phyloP scores from a whole-genome alignment of 2,888 invertebrate genomes.

The Rhingia campestris region DNA sequence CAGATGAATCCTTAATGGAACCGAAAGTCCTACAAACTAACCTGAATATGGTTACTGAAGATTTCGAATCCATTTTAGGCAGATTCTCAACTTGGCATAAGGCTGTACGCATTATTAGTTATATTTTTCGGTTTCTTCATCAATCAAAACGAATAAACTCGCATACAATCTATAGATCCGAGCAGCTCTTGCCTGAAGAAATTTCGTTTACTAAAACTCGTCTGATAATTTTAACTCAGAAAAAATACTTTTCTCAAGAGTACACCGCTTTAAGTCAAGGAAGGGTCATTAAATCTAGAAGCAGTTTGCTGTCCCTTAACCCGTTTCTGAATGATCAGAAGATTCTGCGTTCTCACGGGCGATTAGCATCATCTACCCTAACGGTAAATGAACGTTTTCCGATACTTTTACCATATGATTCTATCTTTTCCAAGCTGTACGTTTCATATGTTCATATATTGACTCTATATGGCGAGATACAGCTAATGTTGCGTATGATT shows the following conservation, averaged over 20 bases:
- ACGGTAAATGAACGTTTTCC: not conserved
- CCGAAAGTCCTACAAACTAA: not conserved
- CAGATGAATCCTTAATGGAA: not conserved
- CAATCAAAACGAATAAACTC: not conserved
- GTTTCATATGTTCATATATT: not conserved
- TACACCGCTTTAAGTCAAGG: not conserved
- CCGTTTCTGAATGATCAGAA: not conserved
- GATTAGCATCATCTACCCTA: not conserved
- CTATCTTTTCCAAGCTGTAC: not conserved
- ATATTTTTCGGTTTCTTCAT: not conserved
- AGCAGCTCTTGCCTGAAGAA: not conserved
- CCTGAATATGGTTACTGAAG: not conserved
- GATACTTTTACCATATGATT: not conserved
- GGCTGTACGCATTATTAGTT: not conserved
- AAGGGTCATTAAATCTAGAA: not conserved
- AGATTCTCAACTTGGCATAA: not conserved
- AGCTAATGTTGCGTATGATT: not conserved
- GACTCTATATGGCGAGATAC: not conserved
- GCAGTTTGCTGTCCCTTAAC: not conserved
- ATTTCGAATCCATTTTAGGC: not conserved
- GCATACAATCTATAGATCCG: not conserved
- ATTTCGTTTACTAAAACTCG: not conserved
- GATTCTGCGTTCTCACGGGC: not conserved
- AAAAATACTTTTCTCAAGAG: not conserved
- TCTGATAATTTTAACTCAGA: not conserved